Evolutionary conservation across 2,797 vertebrate species (phyloP), one percentile per base, ranked within the genome.

Genomic region (Oryzias dopingdopingensis): DNA sequence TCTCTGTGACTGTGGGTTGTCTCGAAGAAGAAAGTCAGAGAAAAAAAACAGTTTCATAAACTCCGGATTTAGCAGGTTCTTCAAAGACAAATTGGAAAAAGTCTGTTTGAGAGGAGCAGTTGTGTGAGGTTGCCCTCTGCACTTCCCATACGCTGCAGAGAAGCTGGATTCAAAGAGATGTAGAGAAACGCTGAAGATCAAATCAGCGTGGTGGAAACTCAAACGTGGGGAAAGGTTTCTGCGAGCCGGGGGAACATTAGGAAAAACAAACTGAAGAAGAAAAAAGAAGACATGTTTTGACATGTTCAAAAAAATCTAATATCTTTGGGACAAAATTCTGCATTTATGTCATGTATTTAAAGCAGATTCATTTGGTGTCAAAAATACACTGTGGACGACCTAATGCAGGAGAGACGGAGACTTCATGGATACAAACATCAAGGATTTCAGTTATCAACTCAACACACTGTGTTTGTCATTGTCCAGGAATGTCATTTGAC

Each of bases 101-200:
- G 55, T 77, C 66, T 13, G 68, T 74, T 84, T 70, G 79, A 74
- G 79, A 76, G 75, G 70, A 62, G 44, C 43, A 12, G 77, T 79
- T 86, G 82, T 86, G 82, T 80, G 83, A 88, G 82, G 85, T 62
- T 70, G 76, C 45, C 63, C 86, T 79, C 67, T 71, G 76, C 52
- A 59, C 74, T 92, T 92, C 90, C 89, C 78, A 89, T 90, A 91
- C 91, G 75, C n/a, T 53, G 68, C 77, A 88, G 82, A 88, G 87
- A 84, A 84, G 77, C 76, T 86, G 84, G 88, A 91, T 91, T 90
- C 87, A 92, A 90, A 90, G 86, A 76, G 75, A 69, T 80, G 67
- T 42, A 82, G 84, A 76, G 57, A 64, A 75, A 73, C 73, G 64
- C 76, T 82, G 87, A 87, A 90, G 84, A 90, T 82, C 82, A 82